Conservation (phyloP, 2,888 invertebrate species). For the Choreutis nemorana region DNA sequence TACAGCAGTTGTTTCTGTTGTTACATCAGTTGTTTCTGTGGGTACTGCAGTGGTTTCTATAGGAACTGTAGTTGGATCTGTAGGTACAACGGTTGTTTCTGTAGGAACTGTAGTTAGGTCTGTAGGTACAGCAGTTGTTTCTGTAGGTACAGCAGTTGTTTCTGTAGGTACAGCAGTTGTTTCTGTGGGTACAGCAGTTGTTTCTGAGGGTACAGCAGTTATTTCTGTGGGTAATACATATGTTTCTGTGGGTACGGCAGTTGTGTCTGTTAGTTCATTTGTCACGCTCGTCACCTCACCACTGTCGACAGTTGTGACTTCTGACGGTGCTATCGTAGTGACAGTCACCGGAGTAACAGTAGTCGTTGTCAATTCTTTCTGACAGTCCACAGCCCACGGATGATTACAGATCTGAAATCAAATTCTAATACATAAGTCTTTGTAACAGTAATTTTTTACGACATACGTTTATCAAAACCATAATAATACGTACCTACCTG, state of each 20-base stretch:
- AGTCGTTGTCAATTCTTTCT: too few species aligned
- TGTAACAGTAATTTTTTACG: neutral
- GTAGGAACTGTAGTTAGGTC: neutral
- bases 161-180: conserved; percentile 7
- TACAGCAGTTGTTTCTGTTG: conserved; percentile 6
- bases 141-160: conserved; percentile 3
- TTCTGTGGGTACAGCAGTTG: conserved; percentile 4
- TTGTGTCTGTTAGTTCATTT: too few species aligned
- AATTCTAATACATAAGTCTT: neutral
- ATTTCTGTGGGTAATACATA: too few species aligned
- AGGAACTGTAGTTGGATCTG: conserved; percentile 3
- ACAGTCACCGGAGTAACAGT: too few species aligned
- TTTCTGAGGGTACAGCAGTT: too few species aligned
- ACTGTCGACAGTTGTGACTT: too few species aligned
- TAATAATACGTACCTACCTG: conserved; percentile 19
- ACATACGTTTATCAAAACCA: neutral
- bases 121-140: conserved; percentile 5
- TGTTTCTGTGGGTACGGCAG: too few species aligned
- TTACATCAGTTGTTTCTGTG: conserved; percentile 2
- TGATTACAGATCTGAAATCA: conserved; percentile 18
- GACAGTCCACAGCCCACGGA: conserved; percentile 14
- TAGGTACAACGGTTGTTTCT: conserved; percentile 3
- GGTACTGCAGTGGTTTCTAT: conserved; percentile 2
- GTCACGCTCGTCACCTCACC: too few species aligned
- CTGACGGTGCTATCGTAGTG: too few species aligned